These are phyloP conservation scores for Hyperoodon ampullatus DNA, from an alignment of 2,113 vertebrate genomes.

Conservation along the genomic window DNA sequence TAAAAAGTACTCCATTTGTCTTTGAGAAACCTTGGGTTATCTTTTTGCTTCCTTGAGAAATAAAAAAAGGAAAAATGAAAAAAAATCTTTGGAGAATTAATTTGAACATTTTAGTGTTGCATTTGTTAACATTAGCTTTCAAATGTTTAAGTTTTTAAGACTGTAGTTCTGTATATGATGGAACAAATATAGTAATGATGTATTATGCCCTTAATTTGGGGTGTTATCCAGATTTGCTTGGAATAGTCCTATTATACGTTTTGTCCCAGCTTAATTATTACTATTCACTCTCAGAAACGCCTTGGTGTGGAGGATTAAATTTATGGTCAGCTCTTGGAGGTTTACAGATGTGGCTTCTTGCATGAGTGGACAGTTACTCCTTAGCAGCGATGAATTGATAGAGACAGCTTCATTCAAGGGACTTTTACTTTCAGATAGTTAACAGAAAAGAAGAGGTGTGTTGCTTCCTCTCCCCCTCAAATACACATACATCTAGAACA, in stretches of 20 bases:
- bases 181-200: not conserved
- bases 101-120: slow-evolving; percentile 33
- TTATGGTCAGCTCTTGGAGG: not conserved
- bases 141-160: slow-evolving; percentile 21
- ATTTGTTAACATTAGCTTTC: slow-evolving; percentile 35
- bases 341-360: not conserved
- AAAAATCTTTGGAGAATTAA: not conserved
- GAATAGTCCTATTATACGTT: not conserved
- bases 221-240: not conserved
- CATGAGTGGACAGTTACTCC: not conserved
- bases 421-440: not conserved
- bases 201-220: not conserved
- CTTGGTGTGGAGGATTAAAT: not conserved
- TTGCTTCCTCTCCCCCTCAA: not conserved
- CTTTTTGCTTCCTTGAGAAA: slow-evolving; percentile 37
- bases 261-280: not conserved
- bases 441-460: not conserved
- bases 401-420: not conserved
- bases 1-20: slow-evolving; percentile 4
- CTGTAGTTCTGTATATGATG: not conserved
- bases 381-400: not conserved
- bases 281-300: not conserved
- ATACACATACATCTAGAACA: not conserved
- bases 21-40: not conserved
- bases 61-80: not conserved